Base-by-base conservation (phyloP, 2,888 invertebrate genomes). In the Mimachlamys varia region DNA sequence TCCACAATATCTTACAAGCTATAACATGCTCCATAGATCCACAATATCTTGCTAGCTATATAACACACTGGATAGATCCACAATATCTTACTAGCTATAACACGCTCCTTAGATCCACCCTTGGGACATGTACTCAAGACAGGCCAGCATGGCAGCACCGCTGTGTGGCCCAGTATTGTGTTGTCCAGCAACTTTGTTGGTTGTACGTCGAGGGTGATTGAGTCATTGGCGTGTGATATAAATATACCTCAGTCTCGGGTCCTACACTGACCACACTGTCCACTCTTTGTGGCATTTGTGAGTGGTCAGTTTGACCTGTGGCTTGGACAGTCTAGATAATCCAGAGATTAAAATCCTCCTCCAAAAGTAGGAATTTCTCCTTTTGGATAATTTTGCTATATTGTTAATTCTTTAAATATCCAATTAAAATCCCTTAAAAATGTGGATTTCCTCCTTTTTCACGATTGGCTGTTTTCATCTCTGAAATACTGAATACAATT, bases 181-280 rank as follows among this genome's bases (percentile, higher is more conserved):
- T 50, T 87, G 53, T 90, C 93, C 93, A 93, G 90, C 93, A 93
- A 93, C 94, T 92, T 95, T 90, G 87, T 88, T 50, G 92, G 93
- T 93, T 94, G 93, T 92, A 44, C 90, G 76, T 95, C 93, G 93
- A 92, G 90, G 93, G 93, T 94, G 94, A 93, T 92, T 94, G 94
- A 94, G 94, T 94, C 95, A 95, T 94, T 92, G 90, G 94, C 93
- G 94, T 95, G 94, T 94, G 37, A 95, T 88, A 94, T 38, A 53
- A 94, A 91, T 93, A 93, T 93, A 94, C 94, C 94, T 94, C 91
- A 91, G 88, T 53, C 33, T 37, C 87, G 10, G 76, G 76, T 33
- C 76, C 76, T 76, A 76, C 76, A 33, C 76, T 33, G 27, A 22
- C 76, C 76, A 76, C 27, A 27, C 76, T 76, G 76, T 76, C 27